A percentile compares a stretch with the other conserved stretches of the same genome.
Evolutionary conservation across 2,113 vertebrate species (phyloP).

Genomic region (Bostrychus sinensis): DNA sequence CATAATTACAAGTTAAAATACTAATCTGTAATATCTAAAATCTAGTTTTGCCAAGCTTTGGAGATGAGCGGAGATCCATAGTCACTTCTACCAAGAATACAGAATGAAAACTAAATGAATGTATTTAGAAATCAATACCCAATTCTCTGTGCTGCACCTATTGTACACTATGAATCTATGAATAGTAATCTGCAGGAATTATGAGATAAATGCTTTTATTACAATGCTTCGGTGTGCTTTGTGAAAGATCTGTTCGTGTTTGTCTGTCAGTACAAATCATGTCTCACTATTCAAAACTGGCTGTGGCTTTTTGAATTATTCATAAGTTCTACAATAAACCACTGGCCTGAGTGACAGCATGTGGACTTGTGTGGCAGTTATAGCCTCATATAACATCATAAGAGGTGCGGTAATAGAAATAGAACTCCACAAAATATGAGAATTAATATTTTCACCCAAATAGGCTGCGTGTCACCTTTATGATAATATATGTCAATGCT

Average conservation of each 20-base stretch:
- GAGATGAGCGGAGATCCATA: neutral
- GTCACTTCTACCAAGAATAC: slow-evolving; percentile 9
- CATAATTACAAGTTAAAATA: too few relatives aligned
- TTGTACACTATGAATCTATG: slow-evolving; percentile 43
- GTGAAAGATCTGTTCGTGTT: slow-evolving; percentile 41
- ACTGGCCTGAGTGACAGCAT: slow-evolving; percentile 38
- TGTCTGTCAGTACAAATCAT: slow-evolving; percentile 48
- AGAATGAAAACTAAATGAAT: slow-evolving; percentile 52
- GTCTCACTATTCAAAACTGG: slow-evolving; percentile 46
- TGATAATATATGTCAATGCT: slow-evolving; percentile 30
- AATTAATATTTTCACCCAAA: slow-evolving; percentile 41
- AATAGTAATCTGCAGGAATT: slow-evolving; percentile 50
- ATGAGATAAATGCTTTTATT: slow-evolving; percentile 45
- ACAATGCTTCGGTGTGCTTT: slow-evolving; percentile 31
- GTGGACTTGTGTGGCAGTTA: slow-evolving; percentile 47
- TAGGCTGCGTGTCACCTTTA: slow-evolving; percentile 19
- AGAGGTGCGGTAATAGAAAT: slow-evolving; percentile 34
- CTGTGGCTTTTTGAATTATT: slow-evolving; percentile 56
- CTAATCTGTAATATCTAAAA: too few relatives aligned
- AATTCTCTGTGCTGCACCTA: slow-evolving; percentile 38
- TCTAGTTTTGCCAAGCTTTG: neutral
- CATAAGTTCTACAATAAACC: slow-evolving; percentile 48
- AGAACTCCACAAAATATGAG: slow-evolving; percentile 33
- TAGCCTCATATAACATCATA: slow-evolving; percentile 30
- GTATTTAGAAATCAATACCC: slow-evolving; percentile 56